Conservation (phyloP, 2,888 invertebrate species). For the Chaetoderma sp. region DNA sequence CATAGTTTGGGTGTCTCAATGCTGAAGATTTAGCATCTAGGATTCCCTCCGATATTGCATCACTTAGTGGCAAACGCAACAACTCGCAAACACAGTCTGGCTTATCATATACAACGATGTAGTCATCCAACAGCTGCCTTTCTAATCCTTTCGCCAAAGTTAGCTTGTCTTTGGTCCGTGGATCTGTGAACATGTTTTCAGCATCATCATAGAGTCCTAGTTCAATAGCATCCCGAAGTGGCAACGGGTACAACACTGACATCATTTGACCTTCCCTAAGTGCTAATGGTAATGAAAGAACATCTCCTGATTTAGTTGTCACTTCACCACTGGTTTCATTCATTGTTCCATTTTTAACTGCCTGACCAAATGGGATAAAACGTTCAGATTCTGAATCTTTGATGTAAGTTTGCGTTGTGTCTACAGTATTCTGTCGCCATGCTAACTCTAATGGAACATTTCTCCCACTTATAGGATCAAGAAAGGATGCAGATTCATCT, state of each 20-base stretch:
- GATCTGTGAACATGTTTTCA: background rate
- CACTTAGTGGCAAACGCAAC: conserved; percentile 21
- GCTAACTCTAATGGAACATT: conserved; percentile 25
- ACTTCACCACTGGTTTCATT: background rate
- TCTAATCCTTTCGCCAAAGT: background rate
- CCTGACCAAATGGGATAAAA: conserved; percentile 3
- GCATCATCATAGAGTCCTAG: conserved; percentile 19
- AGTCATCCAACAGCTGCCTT: background rate
- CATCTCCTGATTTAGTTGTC: background rate
- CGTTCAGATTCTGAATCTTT: conserved; percentile 1
- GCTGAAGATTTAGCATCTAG: background rate
- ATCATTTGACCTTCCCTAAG: conserved; percentile 1
- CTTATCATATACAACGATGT: too few species aligned
- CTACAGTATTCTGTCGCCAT: conserved; percentile 4
- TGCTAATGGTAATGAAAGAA: background rate
- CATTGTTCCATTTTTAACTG: background rate
- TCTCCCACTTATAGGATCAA: conserved; percentile 48
- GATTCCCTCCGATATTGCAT: conserved; percentile 34
- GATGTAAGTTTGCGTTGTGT: conserved; percentile 4
- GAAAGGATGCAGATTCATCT: conserved; percentile 65
- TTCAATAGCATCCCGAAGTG: conserved; percentile 33
- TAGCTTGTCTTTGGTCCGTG: background rate
- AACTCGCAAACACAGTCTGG: conserved; percentile 2
- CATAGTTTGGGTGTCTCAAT: conserved; percentile 7
- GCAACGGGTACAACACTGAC: background rate